These are phyloP conservation scores for Piaya cayana DNA, from an alignment of 2,113 vertebrate species.

Conservation along the genomic window DNA sequence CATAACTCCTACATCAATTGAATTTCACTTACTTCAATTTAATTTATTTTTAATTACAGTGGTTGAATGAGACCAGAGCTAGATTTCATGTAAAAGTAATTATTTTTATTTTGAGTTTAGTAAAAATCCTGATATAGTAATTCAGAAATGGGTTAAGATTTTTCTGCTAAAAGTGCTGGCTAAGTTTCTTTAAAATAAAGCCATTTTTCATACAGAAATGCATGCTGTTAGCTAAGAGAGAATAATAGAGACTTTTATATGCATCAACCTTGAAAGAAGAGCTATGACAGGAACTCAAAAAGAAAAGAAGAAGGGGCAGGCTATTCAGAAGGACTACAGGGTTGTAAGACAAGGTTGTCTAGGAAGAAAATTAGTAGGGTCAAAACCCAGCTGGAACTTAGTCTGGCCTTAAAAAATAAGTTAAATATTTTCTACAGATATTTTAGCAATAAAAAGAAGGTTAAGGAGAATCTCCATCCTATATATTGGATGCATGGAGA, in stretches of 20 bases:
- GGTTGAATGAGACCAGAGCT: not conserved
- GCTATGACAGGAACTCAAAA: too few species aligned
- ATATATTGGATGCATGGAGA: too few species aligned
- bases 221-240: not conserved
- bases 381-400: too few species aligned
- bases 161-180: not conserved
- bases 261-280: not conserved
- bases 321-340: too few species aligned
- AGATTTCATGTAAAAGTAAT: not conserved
- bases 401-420: too few species aligned
- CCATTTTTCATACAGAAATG: not conserved
- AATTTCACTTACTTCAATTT: not conserved
- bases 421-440: too few species aligned
- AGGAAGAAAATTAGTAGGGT: too few species aligned
- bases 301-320: too few species aligned
- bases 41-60: not conserved
- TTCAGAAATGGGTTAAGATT: not conserved
- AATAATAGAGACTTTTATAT: constrained; percentile 7
- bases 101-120: constrained; percentile 1
- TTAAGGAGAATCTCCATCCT: too few species aligned
- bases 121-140: not conserved
- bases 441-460: too few species aligned
- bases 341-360: too few species aligned
- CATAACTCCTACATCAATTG: rapidly evolving
- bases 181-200: not conserved